phyloP scores from a whole-genome alignment of 2,113 vertebrate species.

The Ictidomys tridecemlineatus region DNA sequence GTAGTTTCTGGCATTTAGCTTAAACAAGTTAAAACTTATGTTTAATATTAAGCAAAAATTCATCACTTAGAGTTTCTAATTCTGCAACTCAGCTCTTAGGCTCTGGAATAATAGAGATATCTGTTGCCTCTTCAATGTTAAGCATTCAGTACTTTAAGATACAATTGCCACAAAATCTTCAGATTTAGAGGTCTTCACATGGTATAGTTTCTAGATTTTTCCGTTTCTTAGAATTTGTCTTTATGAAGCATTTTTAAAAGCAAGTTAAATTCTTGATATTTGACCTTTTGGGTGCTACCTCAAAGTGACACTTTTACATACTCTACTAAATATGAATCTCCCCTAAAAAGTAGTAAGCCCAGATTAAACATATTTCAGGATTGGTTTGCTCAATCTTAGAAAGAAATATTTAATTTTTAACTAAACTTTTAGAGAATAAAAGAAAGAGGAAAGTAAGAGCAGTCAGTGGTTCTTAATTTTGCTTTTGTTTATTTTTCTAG shows the following conservation, averaged over 20 bases:
- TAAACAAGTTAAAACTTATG: background rate
- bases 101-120: background rate
- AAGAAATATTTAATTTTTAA: background rate
- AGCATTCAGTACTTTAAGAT: background rate
- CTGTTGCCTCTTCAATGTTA: background rate
- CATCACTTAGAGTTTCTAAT: background rate
- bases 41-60: background rate
- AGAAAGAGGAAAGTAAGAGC: background rate
- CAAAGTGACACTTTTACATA: background rate
- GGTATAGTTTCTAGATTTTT: background rate
- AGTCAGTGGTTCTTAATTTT: background rate
- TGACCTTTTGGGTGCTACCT: background rate
- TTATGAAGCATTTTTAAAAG: background rate
- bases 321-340: background rate
- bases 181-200: background rate
- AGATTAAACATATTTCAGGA: background rate
- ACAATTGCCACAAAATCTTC: background rate
- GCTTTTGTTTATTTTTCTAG: background rate
- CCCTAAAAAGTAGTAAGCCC: background rate
- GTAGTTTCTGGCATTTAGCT: background rate
- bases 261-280: background rate
- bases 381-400: background rate
- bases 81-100: background rate
- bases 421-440: background rate
- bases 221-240: background rate